Evolutionary conservation across 1,140 invertebrate genomes (phyloP), one percentile per base, ranked within the genome.

Genomic region (Plectus sambesii): DNA sequence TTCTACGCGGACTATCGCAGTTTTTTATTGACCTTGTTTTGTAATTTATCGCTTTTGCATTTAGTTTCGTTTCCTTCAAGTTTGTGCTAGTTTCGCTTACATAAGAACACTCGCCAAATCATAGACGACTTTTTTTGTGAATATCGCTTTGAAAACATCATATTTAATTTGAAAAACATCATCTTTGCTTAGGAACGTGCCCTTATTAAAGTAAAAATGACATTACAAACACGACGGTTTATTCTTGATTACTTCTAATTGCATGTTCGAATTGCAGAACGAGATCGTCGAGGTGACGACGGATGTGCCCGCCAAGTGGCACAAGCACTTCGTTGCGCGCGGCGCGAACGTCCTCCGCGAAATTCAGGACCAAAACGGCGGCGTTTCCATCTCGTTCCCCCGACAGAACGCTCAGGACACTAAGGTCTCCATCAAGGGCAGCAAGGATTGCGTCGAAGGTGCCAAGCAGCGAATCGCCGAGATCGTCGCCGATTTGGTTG

Each of bases 271-370:
- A 41, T 15, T 12, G 15, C 17, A n/a, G 17, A 70, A 73, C 20
- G 69, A 71, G 43, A 56, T 70, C 26, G 65, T 69, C 19, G 72
- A 74, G 43, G 49, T 59, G 6, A 64, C 69, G 26, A 59, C 74
- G 26, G 64, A 60, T 20, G 87, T 97, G 17, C 84, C 88, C 58
- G 81, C 82, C 2, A 83, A 83, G 61, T 82, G 92, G 72, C 90
- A 97, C 69, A 79, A 83, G 49, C 82, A 94, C 72, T 97, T 98
- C 74, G 85, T 96, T 15, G 82, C 84, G n/a, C 78, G 85, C 4
- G 79, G 87, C 27, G 87, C 87, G 41, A 85, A 86, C 67, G 81
- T 94, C 19, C 72, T 96, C 23, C 79, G 84, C 51, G 81, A 85
- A 56, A 90, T 98, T 56, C 79, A 80, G 9, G 85, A 90, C 41